These are phyloP conservation scores for Brachionus rubens DNA, from an alignment of 1,140 invertebrate genomes.

Conservation along the genomic window DNA sequence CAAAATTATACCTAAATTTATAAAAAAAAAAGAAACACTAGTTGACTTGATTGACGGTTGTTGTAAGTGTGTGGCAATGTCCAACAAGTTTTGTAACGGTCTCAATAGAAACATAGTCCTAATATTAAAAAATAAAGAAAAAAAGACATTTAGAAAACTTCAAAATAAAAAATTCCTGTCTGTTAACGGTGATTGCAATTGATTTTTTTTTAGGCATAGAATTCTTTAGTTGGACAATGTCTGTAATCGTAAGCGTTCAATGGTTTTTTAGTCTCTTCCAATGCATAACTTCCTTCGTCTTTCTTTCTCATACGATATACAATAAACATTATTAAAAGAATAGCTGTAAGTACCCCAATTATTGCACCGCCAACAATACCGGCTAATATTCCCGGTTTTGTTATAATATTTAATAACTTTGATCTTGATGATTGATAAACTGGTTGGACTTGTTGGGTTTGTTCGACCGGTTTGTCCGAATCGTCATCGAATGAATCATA, in stretches of 20 bases:
- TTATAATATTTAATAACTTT: constrained; percentile 69
- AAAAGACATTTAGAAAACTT: no score
- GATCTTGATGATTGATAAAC: constrained; percentile 2
- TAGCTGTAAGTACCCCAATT: constrained; percentile 90
- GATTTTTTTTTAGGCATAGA: constrained; percentile 75
- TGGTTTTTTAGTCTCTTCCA: constrained; percentile 91
- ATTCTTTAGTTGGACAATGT: constrained; percentile 84
- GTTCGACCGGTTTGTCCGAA: background rate
- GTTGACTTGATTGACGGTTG: no score
- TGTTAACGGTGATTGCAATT: no score
- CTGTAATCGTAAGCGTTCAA: constrained; percentile 83
- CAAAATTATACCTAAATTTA: no score
- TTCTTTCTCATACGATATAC: constrained; percentile 98
- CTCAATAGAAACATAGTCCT: no score
- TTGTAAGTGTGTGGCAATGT: no score
- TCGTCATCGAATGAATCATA: background rate
- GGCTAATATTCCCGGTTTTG: constrained; percentile 86
- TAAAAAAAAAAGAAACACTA: no score
- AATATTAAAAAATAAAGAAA: no score
- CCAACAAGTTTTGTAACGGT: no score
- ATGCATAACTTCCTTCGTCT: constrained; percentile 94
- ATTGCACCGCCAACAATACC: constrained; percentile 96
- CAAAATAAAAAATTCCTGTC: no score
- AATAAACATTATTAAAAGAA: constrained; percentile 98
- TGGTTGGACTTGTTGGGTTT: background rate